Percentiles rank a stretch among this genome's conserved stretches.
These are phyloP conservation scores for Polyploca ridens DNA, from an alignment of 2,888 invertebrate genomes.

Conservation along the genomic window DNA sequence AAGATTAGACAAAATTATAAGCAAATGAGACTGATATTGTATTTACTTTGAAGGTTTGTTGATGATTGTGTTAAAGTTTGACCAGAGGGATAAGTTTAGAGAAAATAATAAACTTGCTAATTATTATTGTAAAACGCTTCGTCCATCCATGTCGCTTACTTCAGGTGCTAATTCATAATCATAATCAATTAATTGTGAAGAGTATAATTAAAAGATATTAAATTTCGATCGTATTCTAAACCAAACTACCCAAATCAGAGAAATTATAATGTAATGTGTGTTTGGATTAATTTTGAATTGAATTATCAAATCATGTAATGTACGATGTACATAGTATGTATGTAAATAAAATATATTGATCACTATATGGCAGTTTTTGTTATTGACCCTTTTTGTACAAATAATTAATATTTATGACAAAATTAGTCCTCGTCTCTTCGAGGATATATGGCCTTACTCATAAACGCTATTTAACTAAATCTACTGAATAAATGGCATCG, in stretches of 20 bases:
- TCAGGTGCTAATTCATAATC: conserved; percentile 57
- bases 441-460: too few species aligned
- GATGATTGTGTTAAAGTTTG: conserved; percentile 39
- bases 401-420: too few species aligned
- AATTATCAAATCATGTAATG: conserved; percentile 69
- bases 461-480: too few species aligned
- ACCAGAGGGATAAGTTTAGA: not conserved
- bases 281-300: conserved; percentile 21
- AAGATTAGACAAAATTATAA: conserved; percentile 52
- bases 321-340: conserved; percentile 61
- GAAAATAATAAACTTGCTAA: not conserved
- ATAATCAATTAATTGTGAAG: conserved; percentile 26
- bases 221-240: conserved; percentile 26
- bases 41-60: conserved; percentile 59
- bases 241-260: conserved; percentile 36
- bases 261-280: conserved; percentile 15
- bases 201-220: conserved; percentile 25
- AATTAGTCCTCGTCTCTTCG: too few species aligned
- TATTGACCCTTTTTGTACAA: not conserved
- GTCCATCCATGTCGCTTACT: conserved; percentile 69
- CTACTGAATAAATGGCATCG: too few species aligned
- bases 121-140: conserved; percentile 56
- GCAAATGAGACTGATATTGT: conserved; percentile 73
- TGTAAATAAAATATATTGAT: conserved; percentile 72
- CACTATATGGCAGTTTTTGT: conserved; percentile 22